Evolutionary conservation across 30 jellyfish, hydroid and myxozoan genomes (phyloP).

Genomic region (Haliclystus octoradiatus): DNA sequence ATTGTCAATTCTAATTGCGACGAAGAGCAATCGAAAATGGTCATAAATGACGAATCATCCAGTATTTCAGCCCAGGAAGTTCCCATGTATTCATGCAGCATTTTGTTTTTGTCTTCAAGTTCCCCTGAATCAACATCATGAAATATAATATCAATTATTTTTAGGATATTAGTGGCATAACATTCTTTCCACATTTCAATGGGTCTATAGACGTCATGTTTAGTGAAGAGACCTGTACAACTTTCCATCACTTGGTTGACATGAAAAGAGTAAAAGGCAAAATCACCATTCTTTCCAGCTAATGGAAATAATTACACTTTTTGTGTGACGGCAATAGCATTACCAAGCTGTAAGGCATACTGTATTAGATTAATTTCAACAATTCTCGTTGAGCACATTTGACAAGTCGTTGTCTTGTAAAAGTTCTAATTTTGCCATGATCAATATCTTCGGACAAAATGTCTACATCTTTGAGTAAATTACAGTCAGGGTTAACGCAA

Average conservation of each 20-base stretch:
- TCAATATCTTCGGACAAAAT: no score
- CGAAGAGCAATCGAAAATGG: no score
- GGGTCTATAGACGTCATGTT: slow-evolving; percentile 12
- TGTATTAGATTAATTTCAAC: slow-evolving; percentile 11
- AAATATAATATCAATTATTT: slow-evolving; percentile 19
- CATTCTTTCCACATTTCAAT: slow-evolving; percentile 29
- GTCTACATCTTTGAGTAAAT: background rate
- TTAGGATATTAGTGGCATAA: slow-evolving; percentile 21
- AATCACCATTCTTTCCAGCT: slow-evolving; percentile 10
- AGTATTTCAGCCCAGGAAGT: no score
- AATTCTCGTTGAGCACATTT: slow-evolving; percentile 21
- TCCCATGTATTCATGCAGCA: no score
- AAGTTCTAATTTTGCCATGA: no score
- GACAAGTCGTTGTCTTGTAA: no score
- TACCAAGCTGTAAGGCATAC: slow-evolving; percentile 8
- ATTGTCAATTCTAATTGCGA: no score
- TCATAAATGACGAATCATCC: no score
- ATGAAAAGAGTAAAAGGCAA: slow-evolving; percentile 18
- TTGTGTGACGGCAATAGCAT: no score
- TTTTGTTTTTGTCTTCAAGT: no score
- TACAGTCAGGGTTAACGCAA: background rate
- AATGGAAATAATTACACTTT: slow-evolving; percentile 18
- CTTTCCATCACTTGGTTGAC: slow-evolving; percentile 9
- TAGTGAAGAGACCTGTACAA: slow-evolving; percentile 13
- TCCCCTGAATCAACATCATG: slow-evolving; percentile 26